Evolutionary conservation across 2,113 vertebrate species (phyloP), one percentile per base, ranked within the genome.

Genomic region (Mus pahari): DNA sequence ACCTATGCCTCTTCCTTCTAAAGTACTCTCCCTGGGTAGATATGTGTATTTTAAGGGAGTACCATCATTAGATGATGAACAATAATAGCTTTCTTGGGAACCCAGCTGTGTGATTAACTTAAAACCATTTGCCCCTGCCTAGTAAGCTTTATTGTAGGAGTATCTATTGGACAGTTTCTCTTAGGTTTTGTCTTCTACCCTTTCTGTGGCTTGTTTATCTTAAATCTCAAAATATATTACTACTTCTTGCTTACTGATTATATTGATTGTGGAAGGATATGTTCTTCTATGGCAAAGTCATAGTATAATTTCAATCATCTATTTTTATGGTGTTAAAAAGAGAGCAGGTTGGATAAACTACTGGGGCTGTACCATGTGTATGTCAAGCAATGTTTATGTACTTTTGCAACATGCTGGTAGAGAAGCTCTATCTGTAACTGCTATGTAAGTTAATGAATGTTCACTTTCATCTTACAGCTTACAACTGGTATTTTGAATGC

Each of bases 331-430:
- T 4, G 39, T 48, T 33, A 48, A 3, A 28, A 26, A 45, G 20
- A 39, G 24, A 24, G 20, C 3, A 64, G 22, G 1, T 53, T 75
- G 42, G 13, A 7, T 75, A 75, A 92, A 60, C 33, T 31, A 24
- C 20, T 75, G 22, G 45, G 5, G 1, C 20, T 53, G 28, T 22
- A 9, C 3, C 12, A 31, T 4, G 2, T 16, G 22, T 33, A 2
- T 71, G 12, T 19, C 17, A 39, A 83, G 39, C 4, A 48, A 24
- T 73, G 16, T 73, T 60, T 19, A 28, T 83, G 17, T 36, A 33
- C 12, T 73, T 9, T 60, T 73, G 12, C 7, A 19, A 73, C 28
- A 8, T 45, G 11, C 39, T 60, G 5, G 1, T n/a, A 12, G 66
- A 48, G 20, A 9, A 36, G 19, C 1, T 73, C 3, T 33, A 60